These are phyloP conservation scores for Graphium colonna DNA, from an alignment of 2,888 invertebrate species.

Conservation along the genomic window DNA sequence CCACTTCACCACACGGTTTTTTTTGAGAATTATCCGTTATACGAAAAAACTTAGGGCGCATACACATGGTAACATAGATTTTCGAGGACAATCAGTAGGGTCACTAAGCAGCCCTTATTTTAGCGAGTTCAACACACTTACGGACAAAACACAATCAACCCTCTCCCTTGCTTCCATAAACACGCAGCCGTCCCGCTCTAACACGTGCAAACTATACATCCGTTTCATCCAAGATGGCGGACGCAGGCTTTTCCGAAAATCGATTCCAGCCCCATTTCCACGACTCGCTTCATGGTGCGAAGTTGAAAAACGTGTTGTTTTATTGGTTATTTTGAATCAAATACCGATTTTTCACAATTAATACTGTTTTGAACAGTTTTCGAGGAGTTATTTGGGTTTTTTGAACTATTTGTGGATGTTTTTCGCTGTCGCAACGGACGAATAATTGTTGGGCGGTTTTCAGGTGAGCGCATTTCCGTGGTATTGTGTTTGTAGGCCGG, in stretches of 20 bases:
- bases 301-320: neutral
- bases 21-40: too few relatives aligned
- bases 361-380: neutral
- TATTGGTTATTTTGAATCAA: conserved; percentile 2
- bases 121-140: conserved; percentile 42
- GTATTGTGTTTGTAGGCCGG: conserved; percentile 9
- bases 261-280: conserved; percentile 44
- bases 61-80: too few relatives aligned
- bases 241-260: conserved; percentile 38
- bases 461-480: conserved; percentile 15
- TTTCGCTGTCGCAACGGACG: neutral
- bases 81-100: conserved; percentile 34
- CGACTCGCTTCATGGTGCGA: neutral
- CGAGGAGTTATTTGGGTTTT: neutral
- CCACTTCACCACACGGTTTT: too few relatives aligned
- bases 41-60: too few relatives aligned
- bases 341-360: neutral
- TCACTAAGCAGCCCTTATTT: conserved; percentile 41
- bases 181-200: conserved; percentile 29
- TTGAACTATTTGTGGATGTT: neutral
- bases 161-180: conserved; percentile 27
- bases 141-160: conserved; percentile 29
- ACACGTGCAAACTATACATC: conserved; percentile 17
- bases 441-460: conserved; percentile 13
- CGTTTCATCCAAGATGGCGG: conserved; percentile 26